Conservation (phyloP, 2,113 vertebrate genomes). For the Urocitellus parryii region DNA sequence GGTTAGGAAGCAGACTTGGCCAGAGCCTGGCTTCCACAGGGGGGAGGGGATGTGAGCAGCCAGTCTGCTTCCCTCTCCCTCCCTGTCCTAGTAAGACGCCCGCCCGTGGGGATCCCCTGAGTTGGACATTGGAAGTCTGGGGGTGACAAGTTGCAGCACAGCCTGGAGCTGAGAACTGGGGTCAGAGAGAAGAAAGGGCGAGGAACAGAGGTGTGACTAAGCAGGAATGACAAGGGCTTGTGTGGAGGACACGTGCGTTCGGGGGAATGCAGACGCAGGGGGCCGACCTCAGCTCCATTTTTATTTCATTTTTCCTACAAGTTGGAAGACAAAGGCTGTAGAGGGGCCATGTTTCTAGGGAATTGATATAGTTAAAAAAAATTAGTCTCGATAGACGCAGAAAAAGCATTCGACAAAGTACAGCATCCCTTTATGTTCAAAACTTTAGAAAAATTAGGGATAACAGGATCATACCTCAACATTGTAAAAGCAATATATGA, state of each 20-base stretch:
- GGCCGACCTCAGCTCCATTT: background rate
- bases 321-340: background rate
- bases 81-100: background rate
- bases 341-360: background rate
- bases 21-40: background rate
- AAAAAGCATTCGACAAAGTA: too few relatives aligned
- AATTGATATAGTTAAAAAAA: background rate
- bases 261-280: background rate
- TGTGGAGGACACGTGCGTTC: accelerated
- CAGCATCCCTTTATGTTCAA: too few relatives aligned
- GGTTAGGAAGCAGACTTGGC: background rate
- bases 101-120: background rate
- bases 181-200: background rate
- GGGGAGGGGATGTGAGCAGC: background rate
- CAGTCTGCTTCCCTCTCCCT: background rate
- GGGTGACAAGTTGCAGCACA: background rate
- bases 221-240: accelerated
- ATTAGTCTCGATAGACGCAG: too few relatives aligned
- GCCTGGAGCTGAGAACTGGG: background rate
- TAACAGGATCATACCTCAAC: too few relatives aligned
- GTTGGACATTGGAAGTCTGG: background rate
- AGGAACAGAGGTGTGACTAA: accelerated
- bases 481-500: too few relatives aligned
- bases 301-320: background rate
- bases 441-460: too few relatives aligned